Base-by-base conservation (phyloP, 2,888 invertebrate species). In the Diloba caeruleocephala region DNA sequence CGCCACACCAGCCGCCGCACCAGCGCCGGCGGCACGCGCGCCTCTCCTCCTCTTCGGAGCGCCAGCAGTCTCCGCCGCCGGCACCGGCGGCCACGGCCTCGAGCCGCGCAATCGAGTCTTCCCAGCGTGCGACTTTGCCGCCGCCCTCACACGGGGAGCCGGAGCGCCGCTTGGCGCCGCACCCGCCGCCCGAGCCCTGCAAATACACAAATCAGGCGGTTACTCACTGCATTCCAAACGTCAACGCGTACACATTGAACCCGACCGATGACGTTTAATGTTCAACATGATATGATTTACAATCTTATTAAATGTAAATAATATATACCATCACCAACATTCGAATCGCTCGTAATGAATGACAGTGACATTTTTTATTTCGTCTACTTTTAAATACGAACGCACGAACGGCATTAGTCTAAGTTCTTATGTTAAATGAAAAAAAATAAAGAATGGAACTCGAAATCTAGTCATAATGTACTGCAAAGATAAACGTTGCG, bases 31-130 rank as follows among this genome's bases (percentile, higher is more conserved):
- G 90, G 70, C 92, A 87, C 76, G 94, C 87, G 80, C 92, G 85
- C 85, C 94, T 63, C 88, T 94, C 90, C 82, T 94, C 88, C 84
- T 94, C 87, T 87, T 95, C 85, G 89, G 88, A 88, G 38, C 95
- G 90, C 85, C 95, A 95, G 84, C 92, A 92, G 76, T 95, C 95
- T 42, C 94, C 94, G 76, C 95, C 95, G 78, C 95, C 95, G 50
- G 95, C 95, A 68, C 95, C 95, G 75, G 95, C 95, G 74, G 95
- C 95, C 80, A 95, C 93, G 62, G 92, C 92, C 84, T 93, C 93
- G 33, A 92, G 85, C 78, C 92, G 81, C 69, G 93, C 92, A 67
- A 93, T 93, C 46, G 92, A 92, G 79, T 93, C 92, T 74, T 93
- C 92, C 92, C 92, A 93, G 85, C 92, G 92, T 62, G 92, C 92